These are phyloP conservation scores for Echiichthys vipera DNA, from an alignment of 2,797 vertebrate species.

Conservation along the genomic window DNA sequence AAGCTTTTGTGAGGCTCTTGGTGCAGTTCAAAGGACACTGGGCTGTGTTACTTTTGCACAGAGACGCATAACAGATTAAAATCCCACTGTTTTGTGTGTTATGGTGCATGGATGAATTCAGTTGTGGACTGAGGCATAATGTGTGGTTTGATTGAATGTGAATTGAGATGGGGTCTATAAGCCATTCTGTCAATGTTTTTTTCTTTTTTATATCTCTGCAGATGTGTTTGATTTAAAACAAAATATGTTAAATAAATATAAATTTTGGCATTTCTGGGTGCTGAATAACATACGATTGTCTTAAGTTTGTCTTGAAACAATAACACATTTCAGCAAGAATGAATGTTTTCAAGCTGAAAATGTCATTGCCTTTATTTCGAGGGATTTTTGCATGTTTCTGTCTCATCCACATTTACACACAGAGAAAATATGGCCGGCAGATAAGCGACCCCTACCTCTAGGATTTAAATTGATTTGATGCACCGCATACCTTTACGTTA, in stretches of 20 bases:
- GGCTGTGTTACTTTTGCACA: conserved; percentile 13
- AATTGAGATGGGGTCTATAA: too few species aligned
- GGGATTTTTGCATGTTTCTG: neutral
- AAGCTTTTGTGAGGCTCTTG: conserved; percentile 44
- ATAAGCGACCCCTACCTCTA: conserved; percentile 24
- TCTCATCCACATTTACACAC: neutral
- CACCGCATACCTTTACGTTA: conserved; percentile 35
- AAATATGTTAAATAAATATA: neutral
- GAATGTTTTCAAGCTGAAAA: neutral
- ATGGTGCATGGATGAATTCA: neutral
- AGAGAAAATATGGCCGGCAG: conserved; percentile 24
- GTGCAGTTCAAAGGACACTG: conserved; percentile 51
- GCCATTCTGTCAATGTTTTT: too few species aligned
- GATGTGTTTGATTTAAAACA: neutral
- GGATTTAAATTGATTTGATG: conserved; percentile 42
- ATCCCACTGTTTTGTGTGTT: neutral
- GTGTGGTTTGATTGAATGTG: neutral
- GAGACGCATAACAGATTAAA: conserved; percentile 8
- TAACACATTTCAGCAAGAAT: neutral
- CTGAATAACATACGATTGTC: too few species aligned
- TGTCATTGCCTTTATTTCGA: neutral
- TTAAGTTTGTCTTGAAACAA: neutral
- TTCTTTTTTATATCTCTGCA: neutral
- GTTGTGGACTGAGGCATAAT: neutral
- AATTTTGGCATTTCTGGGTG: too few species aligned